Conservation (phyloP, 1,140 invertebrate species). For the Pemphigus obesinymphae region DNA sequence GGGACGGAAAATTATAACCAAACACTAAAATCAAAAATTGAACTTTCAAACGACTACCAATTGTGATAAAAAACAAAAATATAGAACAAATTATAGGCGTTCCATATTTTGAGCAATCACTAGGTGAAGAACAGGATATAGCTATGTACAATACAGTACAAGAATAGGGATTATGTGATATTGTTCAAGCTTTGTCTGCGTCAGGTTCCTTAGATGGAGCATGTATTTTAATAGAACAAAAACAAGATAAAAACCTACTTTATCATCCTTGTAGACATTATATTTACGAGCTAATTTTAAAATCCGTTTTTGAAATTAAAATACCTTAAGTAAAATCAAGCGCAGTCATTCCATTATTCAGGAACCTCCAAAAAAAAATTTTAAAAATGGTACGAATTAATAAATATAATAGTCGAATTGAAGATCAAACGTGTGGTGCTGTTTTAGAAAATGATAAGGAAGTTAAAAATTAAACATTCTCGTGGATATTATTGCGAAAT, state of each 20-base stretch:
- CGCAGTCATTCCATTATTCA: constrained; percentile 43
- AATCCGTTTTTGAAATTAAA: constrained; percentile 37
- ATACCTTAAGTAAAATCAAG: constrained; percentile 27
- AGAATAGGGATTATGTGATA: constrained; percentile 24
- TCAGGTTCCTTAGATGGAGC: constrained; percentile 43
- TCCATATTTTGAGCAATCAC: no score
- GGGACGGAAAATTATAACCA: constrained; percentile 46
- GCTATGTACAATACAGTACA: no score
- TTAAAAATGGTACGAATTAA: constrained; percentile 44
- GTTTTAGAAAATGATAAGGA: no score
- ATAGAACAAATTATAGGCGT: constrained; percentile 30
- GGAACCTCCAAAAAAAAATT: constrained; percentile 42
- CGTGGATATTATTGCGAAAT: no score
- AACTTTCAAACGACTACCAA: constrained; percentile 31
- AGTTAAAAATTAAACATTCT: no score
- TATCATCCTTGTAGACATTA: constrained; percentile 45
- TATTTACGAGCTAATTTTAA: constrained; percentile 43
- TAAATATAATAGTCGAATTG: constrained; percentile 7
- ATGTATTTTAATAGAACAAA: constrained; percentile 43
- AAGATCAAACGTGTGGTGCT: not conserved
- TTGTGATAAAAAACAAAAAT: constrained; percentile 24
- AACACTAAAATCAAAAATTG: constrained; percentile 20
- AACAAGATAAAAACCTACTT: constrained; percentile 42
- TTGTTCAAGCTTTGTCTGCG: constrained; percentile 40
- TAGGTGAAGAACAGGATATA: no score